phyloP scores from a whole-genome alignment of 2,797 vertebrate species.

The Muscicapa striata region DNA sequence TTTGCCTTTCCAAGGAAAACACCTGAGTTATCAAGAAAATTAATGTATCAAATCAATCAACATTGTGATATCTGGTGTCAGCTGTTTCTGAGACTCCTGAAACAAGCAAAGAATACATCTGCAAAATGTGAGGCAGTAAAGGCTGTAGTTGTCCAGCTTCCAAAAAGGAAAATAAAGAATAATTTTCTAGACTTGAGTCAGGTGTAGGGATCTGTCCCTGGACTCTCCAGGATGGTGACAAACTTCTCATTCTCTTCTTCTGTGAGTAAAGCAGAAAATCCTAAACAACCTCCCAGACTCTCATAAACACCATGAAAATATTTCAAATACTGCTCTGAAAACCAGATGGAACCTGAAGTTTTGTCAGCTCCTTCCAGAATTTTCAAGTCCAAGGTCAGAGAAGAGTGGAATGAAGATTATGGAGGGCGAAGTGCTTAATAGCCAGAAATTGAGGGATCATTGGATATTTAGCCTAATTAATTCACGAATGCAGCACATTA shows the following conservation, averaged over 20 bases:
- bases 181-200: not conserved
- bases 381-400: not conserved
- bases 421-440: not conserved
- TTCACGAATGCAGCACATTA: not conserved
- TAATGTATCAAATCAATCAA: conserved; percentile 59
- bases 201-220: not conserved
- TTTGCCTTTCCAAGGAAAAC: conserved; percentile 50
- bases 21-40: conserved; percentile 64
- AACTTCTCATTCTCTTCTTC: not conserved
- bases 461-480: not conserved
- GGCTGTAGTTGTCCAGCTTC: not conserved
- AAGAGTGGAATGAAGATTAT: not conserved
- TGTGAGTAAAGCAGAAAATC: not conserved
- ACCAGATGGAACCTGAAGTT: not conserved
- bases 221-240: not conserved
- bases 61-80: conserved; percentile 49
- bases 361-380: not conserved
- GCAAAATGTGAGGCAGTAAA: not conserved
- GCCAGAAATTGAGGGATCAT: not conserved
- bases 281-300: not conserved
- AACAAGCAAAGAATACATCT: not conserved
- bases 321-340: not conserved
- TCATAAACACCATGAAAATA: not conserved
- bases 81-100: not conserved
- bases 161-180: not conserved